Base-by-base conservation (phyloP, 2,113 vertebrate genomes). In the Saguinus imperator region DNA sequence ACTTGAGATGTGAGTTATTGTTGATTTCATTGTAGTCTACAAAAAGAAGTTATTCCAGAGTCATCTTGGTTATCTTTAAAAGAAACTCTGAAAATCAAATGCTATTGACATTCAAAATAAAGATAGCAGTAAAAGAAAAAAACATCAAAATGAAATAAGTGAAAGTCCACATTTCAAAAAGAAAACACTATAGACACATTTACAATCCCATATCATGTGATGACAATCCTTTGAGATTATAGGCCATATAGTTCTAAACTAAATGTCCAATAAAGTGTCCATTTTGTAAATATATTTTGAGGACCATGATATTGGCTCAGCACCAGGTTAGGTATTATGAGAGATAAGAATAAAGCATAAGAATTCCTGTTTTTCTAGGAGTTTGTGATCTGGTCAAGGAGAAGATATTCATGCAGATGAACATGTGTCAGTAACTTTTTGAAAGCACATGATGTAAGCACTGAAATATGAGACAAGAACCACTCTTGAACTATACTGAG, bases 21-120 rank as follows among this genome's bases (percentile, higher is more conserved):
- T 86, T 91, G 32, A 93, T 80, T 96, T 96, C 79, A 76, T 89
- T 72, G 94, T 85, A 87, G 55, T 3, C 12, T 40, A 70, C 72
- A 1, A 72, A 52, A 87, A 94, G 6, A 80, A n/a, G 52, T 57
- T 93, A 87, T 27, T 73, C 76, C 32, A 66, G 12, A 37, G 11
- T 91, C 88, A 61, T 57, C 77, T 72, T 81, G 21, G 48, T 68
- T 13, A 72, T 80, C 35, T 89, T 89, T 75, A 66, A 10, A 87
- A 87, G 27, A 23, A 95, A 75, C 9, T 12, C 25, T 83, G 68
- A 91, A 85, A 96, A 81, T 35, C 50, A 83, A 35, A 9, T 50
- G 16, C 6, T 86, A 64, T 21, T 73, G 25, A 43, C 23, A 32
- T 45, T 89, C 40, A 93, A 84, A 89, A 12, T 23, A 8, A 89